Base-by-base conservation (phyloP, 2,888 invertebrate genomes). In the Sisyra nigra region DNA sequence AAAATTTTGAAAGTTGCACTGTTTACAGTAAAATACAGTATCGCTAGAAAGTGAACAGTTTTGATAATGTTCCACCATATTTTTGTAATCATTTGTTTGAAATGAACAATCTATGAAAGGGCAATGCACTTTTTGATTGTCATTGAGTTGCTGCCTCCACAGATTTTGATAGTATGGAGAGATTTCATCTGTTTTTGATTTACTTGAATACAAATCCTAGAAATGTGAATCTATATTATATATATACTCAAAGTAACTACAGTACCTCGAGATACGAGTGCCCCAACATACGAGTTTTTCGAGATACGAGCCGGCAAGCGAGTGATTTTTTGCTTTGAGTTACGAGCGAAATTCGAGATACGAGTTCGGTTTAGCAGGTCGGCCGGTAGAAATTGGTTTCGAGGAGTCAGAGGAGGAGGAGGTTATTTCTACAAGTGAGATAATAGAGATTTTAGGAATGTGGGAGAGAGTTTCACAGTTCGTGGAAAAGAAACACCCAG, bases 91-190 rank as follows among this genome's bases (percentile, higher is more conserved):
- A 1, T 49, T 44, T 14, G 55, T 49, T 35, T 48, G 48, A 51
- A 56, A 63, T 40, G 49, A 48, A 44, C 67, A 66, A 7, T 48
- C 42, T 41, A 50, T 48, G 41, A 56, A 57, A 18, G 53, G 52
- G 48, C 67, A 67, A 32, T 52, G 52, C 2, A 55, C 52, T 15
- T 47, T 46, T 2, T 54, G 52, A 24, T 51, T 51, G 5, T 51
- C 45, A 40, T 49, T 32, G 7, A 62, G 49, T 44, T 60, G 13
- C 30, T 9, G 11, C 17, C 30, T 40, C 40, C 40, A 40, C n/a
- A 31, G 15, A 7, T 9, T 31, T 30, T 30, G 17, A n/a, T 13
- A 30, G 9, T 31, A 30, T 30, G 4, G 9, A 14, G 40, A 15
- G 10, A 19, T 14, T 30, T 30, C 30, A 3, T 8, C 3, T 15